A percentile compares a stretch with the other conserved stretches of the same genome.
Conservation (phyloP, 1,140 invertebrate species). For the Diplogasteroides magnus region DNA sequence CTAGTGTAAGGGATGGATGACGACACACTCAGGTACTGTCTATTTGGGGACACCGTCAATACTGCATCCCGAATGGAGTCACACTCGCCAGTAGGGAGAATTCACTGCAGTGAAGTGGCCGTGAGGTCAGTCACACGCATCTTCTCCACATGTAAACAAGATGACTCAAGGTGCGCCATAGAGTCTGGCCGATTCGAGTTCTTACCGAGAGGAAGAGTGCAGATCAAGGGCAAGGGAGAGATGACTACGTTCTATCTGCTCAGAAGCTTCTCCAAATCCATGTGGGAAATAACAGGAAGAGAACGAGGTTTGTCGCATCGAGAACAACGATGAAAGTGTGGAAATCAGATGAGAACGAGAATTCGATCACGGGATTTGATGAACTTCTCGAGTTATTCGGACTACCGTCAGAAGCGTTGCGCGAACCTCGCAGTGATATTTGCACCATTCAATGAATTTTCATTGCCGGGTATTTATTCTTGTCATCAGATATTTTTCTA, state of each 20-base stretch:
- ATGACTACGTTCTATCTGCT: conserved; percentile 49
- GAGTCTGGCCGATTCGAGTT: conserved; percentile 51
- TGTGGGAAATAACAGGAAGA: conserved; percentile 49
- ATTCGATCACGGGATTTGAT: conserved; percentile 49
- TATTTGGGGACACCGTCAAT: conserved; percentile 72
- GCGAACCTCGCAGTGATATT: too few species aligned
- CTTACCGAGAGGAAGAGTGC: conserved; percentile 44
- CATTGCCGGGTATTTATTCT: too few species aligned
- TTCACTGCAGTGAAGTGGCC: too few species aligned
- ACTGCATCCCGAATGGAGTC: conserved; percentile 56
- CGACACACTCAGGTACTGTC: conserved; percentile 59
- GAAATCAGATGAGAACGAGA: conserved; percentile 44
- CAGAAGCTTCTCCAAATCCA: conserved; percentile 45
- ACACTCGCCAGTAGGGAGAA: conserved; percentile 41
- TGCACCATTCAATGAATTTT: too few species aligned
- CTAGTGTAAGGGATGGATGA: too few species aligned
- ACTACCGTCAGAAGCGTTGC: too few species aligned
- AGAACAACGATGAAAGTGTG: too few species aligned
- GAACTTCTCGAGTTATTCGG: conserved; percentile 43
- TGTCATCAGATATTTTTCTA: too few species aligned
- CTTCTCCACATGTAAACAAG: too few species aligned
- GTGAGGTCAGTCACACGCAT: too few species aligned
- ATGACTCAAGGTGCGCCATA: conserved; percentile 42
- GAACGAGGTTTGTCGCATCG: conserved; percentile 5
- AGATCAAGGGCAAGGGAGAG: conserved; percentile 51